A percentile compares a stretch with the other conserved stretches of the same genome.
Conservation (phyloP, 2,888 invertebrate species). For the Biston betularia region DNA sequence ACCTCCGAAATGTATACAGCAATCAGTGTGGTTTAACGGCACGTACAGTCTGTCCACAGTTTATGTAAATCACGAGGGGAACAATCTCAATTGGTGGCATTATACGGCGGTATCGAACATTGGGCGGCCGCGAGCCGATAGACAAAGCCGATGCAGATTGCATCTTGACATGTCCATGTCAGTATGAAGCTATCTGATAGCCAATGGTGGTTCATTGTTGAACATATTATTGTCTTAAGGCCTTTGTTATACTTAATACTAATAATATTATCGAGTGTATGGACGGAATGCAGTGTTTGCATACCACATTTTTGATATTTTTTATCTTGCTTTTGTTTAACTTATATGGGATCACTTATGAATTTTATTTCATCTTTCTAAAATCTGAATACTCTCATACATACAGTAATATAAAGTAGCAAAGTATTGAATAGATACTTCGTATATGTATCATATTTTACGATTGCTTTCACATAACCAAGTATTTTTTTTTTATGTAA, state of each 20-base stretch:
- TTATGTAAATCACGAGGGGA: conserved; percentile 67
- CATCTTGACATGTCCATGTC: conserved; percentile 54
- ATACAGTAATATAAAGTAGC: too few species aligned
- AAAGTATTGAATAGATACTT: too few species aligned
- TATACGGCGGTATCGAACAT: conserved; percentile 60
- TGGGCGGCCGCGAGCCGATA: conserved; percentile 52
- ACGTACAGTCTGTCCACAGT: conserved; percentile 60
- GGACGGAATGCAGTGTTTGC: too few species aligned
- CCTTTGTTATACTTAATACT: conserved; percentile 3
- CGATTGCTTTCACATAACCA: too few species aligned
- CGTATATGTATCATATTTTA: too few species aligned
- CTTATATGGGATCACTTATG: too few species aligned
- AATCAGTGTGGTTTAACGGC: conserved; percentile 60
- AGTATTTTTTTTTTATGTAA: too few species aligned
- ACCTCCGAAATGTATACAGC: conserved; percentile 42
- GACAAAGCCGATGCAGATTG: conserved; percentile 55
- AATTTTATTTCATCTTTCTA: too few species aligned
- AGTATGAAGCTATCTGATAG: conserved; percentile 17
- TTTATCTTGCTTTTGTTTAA: too few species aligned
- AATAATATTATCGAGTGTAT: conserved; percentile 5
- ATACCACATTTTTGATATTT: too few species aligned
- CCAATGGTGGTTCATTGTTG: conserved; percentile 33
- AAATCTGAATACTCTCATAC: too few species aligned
- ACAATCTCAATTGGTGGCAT: conserved; percentile 64
- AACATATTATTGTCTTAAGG: conserved; percentile 4